Base-by-base conservation (phyloP, 1,140 invertebrate genomes). In the Drosophila ironensis region DNA sequence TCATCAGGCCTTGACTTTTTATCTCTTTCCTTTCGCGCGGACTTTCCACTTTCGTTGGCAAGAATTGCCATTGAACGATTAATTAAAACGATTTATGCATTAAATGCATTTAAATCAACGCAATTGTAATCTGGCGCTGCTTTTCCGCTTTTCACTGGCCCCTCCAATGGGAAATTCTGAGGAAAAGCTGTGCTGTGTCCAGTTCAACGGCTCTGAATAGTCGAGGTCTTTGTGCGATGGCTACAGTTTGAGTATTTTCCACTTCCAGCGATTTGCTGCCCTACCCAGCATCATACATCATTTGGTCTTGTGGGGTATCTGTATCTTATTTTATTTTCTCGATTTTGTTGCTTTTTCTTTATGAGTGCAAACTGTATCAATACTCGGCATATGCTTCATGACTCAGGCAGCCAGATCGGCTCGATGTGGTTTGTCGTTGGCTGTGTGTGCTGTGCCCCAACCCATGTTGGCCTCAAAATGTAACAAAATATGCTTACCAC, bases 401-500 rank as follows among this genome's bases (percentile, higher is more conserved):
- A 80, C 50, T 81, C 76, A 80, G 66, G 56, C 61, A 68, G 73
- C 37, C 52, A 45, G 46, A 48, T 56, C 28, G 27, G 47, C 28
- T 51, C 63, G 35, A 19, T 35, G 24, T 17, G 35, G 25, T 16
- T 40, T 17, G 47, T 41, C 56, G 50, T 41, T 14, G 3, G 30
- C 2, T 30, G 30, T 33, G 12, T 33, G 20, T 22, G 20, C 16
- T 25, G 37, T 60, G 67, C 61, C 68, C 68, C 74, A 80, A 59
- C 66, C 72, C 57, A 38, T 53, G 38, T 61, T 80, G 76, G 66
- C 76, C 76, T 75, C 72, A 75, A 80, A 81, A 53, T 48, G 52
- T 50, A 69, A 69, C 51, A 69, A 56, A 38, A 67, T 42, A 69
- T 24, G 42, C 41, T 64, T 64, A 56, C 30, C 33, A 47, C 51